phyloP scores from a whole-genome alignment of 2,113 vertebrate genomes.

The Nymphicus hollandicus region DNA sequence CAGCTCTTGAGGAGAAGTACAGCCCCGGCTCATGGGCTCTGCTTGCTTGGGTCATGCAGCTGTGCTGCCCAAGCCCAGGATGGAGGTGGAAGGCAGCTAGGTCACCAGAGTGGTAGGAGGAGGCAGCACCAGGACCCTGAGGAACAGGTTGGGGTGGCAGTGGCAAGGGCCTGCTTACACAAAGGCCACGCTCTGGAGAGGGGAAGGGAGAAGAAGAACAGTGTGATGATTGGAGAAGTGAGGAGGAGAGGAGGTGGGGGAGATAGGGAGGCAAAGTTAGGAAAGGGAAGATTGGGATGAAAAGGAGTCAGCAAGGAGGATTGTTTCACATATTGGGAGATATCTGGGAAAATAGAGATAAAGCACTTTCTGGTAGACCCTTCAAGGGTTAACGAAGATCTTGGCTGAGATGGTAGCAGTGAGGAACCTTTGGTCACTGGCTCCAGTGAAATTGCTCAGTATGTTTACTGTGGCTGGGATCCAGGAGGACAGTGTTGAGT shows the following conservation, averaged over 20 bases:
- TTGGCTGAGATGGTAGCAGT: background rate
- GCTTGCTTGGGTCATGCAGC: background rate
- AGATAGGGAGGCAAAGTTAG: background rate
- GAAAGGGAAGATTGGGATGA: background rate
- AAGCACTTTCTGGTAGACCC: background rate
- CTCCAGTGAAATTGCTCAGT: background rate
- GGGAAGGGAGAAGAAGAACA: background rate
- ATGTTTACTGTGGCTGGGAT: slow-evolving; percentile 19
- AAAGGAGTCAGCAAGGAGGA: background rate
- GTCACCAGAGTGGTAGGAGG: accelerated
- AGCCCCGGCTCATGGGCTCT: background rate
- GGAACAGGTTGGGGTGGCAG: background rate
- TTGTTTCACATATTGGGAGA: background rate
- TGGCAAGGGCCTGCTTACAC: background rate
- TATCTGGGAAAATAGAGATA: background rate
- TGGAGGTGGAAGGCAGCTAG: accelerated
- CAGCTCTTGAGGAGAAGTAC: background rate
- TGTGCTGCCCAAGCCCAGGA: accelerated
- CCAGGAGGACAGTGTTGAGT: background rate
- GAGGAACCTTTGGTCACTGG: background rate
- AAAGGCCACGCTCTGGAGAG: background rate
- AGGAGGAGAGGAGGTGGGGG: background rate
- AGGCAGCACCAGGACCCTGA: background rate
- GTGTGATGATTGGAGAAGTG: background rate
- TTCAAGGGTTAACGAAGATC: background rate